Evolutionary conservation across 2,888 invertebrate species (phyloP).

Genomic region (Thecocarcelia acutangulata): DNA sequence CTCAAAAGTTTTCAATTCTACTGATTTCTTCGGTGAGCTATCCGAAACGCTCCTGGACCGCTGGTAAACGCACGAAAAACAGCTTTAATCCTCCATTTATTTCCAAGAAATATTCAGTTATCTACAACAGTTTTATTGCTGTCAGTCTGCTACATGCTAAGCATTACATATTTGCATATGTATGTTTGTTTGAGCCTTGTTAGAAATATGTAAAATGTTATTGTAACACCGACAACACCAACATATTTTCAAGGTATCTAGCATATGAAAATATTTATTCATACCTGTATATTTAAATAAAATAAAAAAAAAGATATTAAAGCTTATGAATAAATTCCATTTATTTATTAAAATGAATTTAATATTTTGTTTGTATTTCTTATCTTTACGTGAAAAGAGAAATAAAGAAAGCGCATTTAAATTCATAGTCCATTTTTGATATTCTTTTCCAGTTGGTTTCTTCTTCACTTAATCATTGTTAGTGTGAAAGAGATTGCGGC

Average conservation of each 20-base stretch:
- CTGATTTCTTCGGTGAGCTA: too few species aligned
- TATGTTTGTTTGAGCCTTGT: neutral
- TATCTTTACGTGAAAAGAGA: neutral
- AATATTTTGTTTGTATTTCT: conserved; percentile 24
- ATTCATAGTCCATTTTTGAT: conserved; percentile 42
- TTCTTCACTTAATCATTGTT: conserved; percentile 45
- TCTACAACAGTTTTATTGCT: too few species aligned
- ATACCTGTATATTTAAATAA: conserved; percentile 7
- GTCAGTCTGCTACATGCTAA: too few species aligned
- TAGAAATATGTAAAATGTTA: neutral
- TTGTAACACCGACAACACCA: conserved; percentile 3
- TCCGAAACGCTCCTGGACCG: too few species aligned
- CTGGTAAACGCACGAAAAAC: too few species aligned
- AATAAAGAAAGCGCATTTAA: conserved; percentile 42
- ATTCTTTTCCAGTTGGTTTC: conserved; percentile 18
- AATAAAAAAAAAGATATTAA: conserved; percentile 9
- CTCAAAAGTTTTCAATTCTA: too few species aligned
- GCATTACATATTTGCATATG: too few species aligned
- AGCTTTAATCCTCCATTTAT: too few species aligned
- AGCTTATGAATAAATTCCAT: conserved; percentile 60
- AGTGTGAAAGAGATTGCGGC: conserved; percentile 11
- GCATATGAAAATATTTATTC: conserved; percentile 39
- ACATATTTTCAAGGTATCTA: neutral
- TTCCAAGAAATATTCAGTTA: too few species aligned
- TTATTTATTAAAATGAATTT: conserved; percentile 49